Percentiles rank a stretch among this genome's conserved stretches.
Conservation (phyloP, 53 echinoderm and acorn worm genomes). For the Paelopatides confundens region DNA sequence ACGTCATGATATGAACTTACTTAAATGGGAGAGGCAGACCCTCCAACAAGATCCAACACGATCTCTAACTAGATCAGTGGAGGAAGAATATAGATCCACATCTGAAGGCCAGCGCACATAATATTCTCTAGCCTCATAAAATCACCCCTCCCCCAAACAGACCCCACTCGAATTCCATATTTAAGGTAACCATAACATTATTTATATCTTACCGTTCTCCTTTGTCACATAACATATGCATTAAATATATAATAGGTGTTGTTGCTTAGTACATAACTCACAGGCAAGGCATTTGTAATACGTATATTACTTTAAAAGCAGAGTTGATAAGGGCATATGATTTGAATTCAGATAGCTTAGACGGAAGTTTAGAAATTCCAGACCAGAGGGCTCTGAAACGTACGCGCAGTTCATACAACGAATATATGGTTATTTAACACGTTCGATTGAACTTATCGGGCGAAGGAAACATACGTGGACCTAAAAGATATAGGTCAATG, state of each 20-base stretch:
- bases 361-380: slow-evolving; percentile 60
- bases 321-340: slow-evolving; percentile 59
- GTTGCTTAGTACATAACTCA: slow-evolving; percentile 62
- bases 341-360: slow-evolving; percentile 64
- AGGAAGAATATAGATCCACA: too few relatives aligned
- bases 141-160: too few relatives aligned
- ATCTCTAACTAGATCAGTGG: too few relatives aligned
- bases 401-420: slow-evolving; percentile 55
- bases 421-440: slow-evolving; percentile 41
- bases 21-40: too few relatives aligned
- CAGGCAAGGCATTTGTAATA: slow-evolving; percentile 70
- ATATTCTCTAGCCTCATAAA: too few relatives aligned
- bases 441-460: slow-evolving; percentile 73
- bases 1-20: too few relatives aligned
- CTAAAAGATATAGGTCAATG: slow-evolving; percentile 23
- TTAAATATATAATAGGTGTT: slow-evolving; percentile 62
- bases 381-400: slow-evolving; percentile 47
- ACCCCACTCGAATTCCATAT: too few relatives aligned
- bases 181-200: too few relatives aligned
- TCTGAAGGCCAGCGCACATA: too few relatives aligned
- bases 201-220: too few relatives aligned
- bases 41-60: too few relatives aligned
- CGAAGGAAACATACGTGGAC: slow-evolving; percentile 67
- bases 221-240: too few relatives aligned
- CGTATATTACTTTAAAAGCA: slow-evolving; percentile 49